These are phyloP conservation scores for Chaitophorus viminalis DNA, from an alignment of 2,888 invertebrate genomes.

Conservation along the genomic window DNA sequence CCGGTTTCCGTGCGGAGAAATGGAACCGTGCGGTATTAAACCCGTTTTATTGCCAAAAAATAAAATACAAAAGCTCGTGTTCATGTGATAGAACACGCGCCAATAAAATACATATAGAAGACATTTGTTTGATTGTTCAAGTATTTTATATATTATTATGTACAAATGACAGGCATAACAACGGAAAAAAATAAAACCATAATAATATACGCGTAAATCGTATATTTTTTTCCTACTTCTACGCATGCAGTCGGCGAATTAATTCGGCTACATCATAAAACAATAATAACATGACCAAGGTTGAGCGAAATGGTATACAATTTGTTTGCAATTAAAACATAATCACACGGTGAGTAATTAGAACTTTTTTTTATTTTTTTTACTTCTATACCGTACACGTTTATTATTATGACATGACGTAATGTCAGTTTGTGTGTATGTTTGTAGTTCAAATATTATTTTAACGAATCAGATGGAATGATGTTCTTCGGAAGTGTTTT, in stretches of 20 bases:
- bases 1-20: constrained; percentile 44
- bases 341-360: constrained; percentile 39
- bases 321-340: constrained; percentile 51
- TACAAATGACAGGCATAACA: neutral
- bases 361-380: constrained; percentile 14
- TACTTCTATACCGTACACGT: neutral
- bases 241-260: neutral
- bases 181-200: neutral
- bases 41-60: constrained; percentile 61
- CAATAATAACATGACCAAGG: constrained; percentile 22
- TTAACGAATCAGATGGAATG: neutral
- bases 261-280: neutral
- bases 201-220: constrained; percentile 26
- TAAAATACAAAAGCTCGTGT: constrained; percentile 59
- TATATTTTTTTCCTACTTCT: neutral
- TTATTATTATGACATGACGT: neutral
- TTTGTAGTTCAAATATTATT: constrained; percentile 2
- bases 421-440: too few relatives aligned
- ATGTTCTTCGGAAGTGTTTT: neutral
- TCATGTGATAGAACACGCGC: constrained; percentile 48
- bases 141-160: neutral
- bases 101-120: constrained; percentile 51
- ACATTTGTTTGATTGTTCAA: constrained; percentile 47
- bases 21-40: constrained; percentile 45
- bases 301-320: constrained; percentile 11